Base-by-base conservation (phyloP, 2,113 vertebrate genomes). In the Sapayoa aenigma region DNA sequence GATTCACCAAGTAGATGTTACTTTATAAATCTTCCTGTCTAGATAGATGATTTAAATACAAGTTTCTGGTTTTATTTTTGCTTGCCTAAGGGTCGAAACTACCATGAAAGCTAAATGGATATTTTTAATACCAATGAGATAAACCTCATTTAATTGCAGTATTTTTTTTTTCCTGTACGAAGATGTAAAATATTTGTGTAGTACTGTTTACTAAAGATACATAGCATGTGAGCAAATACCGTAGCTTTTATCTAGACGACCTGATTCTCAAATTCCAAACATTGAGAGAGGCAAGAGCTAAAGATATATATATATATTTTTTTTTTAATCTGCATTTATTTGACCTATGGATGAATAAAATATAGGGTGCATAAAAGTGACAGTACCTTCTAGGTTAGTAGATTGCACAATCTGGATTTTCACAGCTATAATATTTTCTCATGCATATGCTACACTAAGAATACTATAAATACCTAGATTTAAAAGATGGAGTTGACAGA, bases 371-470 rank as follows among this genome's bases (percentile, higher is more conserved):
- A 95, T 95, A 87, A 91, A 95, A 91, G 27, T 95, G 78, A 74
- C 87, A 80, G 44, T 69, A 42, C 21, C 46, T 93, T 79, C 94
- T 96, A 95, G 87, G 78, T 84, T 91, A 95, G 84, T 59, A 87
- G 87, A 87, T 90, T 87, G 74, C 81, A 91, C 78, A 91, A 62
- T 91, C 78, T 91, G 93, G 94, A 90, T 72, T 95, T 95, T 91
- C 93, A 91, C 50, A 83, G 69, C 84, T 66, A 80, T 63, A 86
- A 67, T 92, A 93, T 91, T 88, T 95, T 88, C 71, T 96, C n/a
- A 44, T 67, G 75, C 33, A 55, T 74, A 56, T 83, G 39, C 50
- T 90, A 91, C 55, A 59, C 33, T 80, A 90, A 74, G 84, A 95
- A 74, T 77, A 77, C 33, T 81, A 91, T 94, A 95, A 93, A 76